phyloP scores from a whole-genome alignment of 2,888 invertebrate species.

The Embidobia sp. region DNA sequence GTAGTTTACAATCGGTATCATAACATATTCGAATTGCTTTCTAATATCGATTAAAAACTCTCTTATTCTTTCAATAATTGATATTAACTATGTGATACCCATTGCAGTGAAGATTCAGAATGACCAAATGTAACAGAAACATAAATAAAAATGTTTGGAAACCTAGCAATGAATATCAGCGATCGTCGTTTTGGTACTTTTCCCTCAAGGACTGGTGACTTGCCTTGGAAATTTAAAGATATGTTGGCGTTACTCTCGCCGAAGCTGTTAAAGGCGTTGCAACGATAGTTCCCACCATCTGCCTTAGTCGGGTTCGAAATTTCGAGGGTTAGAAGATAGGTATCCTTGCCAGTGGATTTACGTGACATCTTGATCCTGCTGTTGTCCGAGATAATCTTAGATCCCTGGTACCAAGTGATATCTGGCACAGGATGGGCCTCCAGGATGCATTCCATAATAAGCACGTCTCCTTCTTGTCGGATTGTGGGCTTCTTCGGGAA shows the following conservation, averaged over 20 bases:
- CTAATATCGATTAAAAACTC: slow-evolving; percentile 27
- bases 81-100: slow-evolving; percentile 30
- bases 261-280: slow-evolving; percentile 98
- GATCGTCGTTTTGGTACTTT: slow-evolving; percentile 1
- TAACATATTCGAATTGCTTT: neutral
- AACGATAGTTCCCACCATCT: slow-evolving; percentile 99
- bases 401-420: slow-evolving; percentile 97
- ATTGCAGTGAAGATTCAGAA: slow-evolving; percentile 19
- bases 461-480: slow-evolving; percentile 94
- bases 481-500: slow-evolving; percentile 99
- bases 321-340: slow-evolving; percentile 92
- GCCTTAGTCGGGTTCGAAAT: slow-evolving; percentile 97
- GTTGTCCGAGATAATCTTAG: slow-evolving; percentile 91
- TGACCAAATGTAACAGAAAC: slow-evolving; percentile 3
- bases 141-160: slow-evolving; percentile 25
- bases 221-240: slow-evolving; percentile 99
- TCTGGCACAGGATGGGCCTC: slow-evolving; percentile 98
- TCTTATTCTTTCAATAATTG: slow-evolving; percentile 41
- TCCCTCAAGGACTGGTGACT: slow-evolving; percentile 74
- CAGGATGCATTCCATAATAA: slow-evolving; percentile 97
- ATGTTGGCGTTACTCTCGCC: slow-evolving; percentile 99
- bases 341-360: slow-evolving; percentile 94
- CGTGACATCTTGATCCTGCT: slow-evolving; percentile 94
- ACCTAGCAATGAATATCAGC: slow-evolving; percentile 49
- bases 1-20: neutral